Conservation (phyloP, 2,113 vertebrate genomes). For the Anhinga rufa region DNA sequence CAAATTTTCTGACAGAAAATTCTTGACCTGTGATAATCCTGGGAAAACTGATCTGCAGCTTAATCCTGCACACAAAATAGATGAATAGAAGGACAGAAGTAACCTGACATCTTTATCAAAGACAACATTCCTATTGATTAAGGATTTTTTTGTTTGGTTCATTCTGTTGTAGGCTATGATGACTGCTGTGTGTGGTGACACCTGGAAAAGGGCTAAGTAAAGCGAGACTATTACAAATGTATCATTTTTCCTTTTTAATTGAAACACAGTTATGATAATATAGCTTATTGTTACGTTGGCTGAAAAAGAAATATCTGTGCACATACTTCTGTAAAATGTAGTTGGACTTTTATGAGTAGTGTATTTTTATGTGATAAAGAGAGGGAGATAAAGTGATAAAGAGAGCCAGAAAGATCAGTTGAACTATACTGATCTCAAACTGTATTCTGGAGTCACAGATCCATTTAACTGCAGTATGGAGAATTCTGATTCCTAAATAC, state of each 20-base stretch:
- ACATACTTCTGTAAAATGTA: neutral
- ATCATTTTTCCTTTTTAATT: neutral
- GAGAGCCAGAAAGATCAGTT: neutral
- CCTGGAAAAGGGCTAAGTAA: neutral
- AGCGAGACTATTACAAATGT: neutral
- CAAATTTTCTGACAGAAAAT: neutral
- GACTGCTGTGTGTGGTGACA: neutral
- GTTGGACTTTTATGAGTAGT: neutral
- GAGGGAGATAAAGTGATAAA: neutral
- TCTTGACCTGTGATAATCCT: neutral
- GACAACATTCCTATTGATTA: neutral
- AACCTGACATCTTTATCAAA: neutral
- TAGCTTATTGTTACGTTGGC: neutral
- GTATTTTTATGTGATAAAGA: neutral
- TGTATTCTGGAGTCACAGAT: neutral
- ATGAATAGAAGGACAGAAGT: neutral
- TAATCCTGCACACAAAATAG: neutral
- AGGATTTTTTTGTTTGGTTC: neutral
- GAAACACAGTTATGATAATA: neutral
- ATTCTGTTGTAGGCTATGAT: neutral
- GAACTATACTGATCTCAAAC: neutral
- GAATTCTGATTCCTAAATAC: neutral
- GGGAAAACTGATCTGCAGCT: neutral
- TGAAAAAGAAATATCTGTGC: neutral
- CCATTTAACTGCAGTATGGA: neutral